phyloP scores from a whole-genome alignment of 1,140 invertebrate species.

The Caligus rogercresseyi region DNA sequence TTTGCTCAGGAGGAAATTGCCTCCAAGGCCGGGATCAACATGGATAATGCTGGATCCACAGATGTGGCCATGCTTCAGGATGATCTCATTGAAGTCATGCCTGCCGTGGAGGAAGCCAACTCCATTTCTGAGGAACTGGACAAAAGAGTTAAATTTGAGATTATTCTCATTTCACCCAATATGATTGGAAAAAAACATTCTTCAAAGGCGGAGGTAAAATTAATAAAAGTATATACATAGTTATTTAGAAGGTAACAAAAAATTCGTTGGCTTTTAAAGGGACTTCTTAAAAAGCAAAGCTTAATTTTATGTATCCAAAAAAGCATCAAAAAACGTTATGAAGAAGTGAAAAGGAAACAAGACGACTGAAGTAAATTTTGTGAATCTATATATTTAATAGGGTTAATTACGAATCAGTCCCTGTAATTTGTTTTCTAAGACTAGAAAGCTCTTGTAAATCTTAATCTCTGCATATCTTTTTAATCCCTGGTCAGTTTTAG shows the following conservation, averaged over 20 bases:
- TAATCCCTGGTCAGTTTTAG: no score
- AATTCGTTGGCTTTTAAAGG: background rate
- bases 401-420: no score
- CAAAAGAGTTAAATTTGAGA: conserved; percentile 39
- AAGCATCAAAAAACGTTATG: no score
- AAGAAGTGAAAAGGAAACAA: no score
- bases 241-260: conserved; percentile 10
- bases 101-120: conserved; percentile 40
- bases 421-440: no score
- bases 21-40: conserved; percentile 35
- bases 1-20: conserved; percentile 42
- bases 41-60: conserved; percentile 25
- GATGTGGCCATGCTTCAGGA: conserved; percentile 37
- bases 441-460: no score
- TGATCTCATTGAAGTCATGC: conserved; percentile 39
- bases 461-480: no score
- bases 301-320: no score
- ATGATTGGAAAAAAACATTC: conserved; percentile 34
- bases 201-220: conserved; percentile 31
- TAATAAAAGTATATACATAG: conserved; percentile 4
- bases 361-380: no score
- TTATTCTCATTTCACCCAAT: conserved; percentile 39
- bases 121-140: conserved; percentile 40
- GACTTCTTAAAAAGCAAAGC: no score
- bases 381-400: no score